These are phyloP conservation scores for Coleophora flavipennella DNA, from an alignment of 2,888 invertebrate genomes.

Conservation along the genomic window DNA sequence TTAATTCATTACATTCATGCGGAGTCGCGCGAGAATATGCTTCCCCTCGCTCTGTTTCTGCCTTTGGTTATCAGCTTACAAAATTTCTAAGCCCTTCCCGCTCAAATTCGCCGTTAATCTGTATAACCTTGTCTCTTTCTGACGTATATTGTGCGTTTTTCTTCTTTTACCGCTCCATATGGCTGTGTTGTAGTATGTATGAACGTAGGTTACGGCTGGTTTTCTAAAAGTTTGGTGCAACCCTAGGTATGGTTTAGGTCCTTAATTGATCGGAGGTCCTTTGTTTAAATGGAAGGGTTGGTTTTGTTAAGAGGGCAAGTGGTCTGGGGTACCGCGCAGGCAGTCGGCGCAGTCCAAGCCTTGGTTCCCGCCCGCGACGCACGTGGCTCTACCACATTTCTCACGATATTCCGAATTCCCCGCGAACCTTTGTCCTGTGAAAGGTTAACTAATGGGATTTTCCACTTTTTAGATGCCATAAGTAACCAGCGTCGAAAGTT, in stretches of 20 bases:
- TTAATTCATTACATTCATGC: slow-evolving; percentile 70
- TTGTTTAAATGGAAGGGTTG: slow-evolving; percentile 58
- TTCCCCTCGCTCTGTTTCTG: slow-evolving; percentile 67
- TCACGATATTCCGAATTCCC: slow-evolving; percentile 32
- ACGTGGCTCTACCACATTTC: slow-evolving; percentile 31
- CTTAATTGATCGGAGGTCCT: slow-evolving; percentile 60
- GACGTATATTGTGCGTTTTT: slow-evolving; percentile 68
- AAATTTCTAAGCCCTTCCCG: slow-evolving; percentile 61
- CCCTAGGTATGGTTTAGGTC: slow-evolving; percentile 26
- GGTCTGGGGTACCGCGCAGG: slow-evolving; percentile 46
- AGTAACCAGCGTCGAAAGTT: no score
- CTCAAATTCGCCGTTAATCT: slow-evolving; percentile 46
- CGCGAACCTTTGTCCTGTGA: slow-evolving; percentile 42
- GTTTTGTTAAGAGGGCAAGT: slow-evolving; percentile 53
- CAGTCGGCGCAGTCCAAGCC: slow-evolving; percentile 53
- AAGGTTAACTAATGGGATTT: slow-evolving; percentile 26
- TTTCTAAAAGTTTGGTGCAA: slow-evolving; percentile 28
- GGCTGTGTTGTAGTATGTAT: slow-evolving; percentile 43
- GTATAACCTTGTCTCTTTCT: slow-evolving; percentile 52
- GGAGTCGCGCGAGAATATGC: slow-evolving; percentile 67
- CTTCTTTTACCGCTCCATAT: slow-evolving; percentile 71
- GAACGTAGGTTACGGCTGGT: slow-evolving; percentile 33
- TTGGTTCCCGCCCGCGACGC: slow-evolving; percentile 43
- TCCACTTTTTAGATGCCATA: slow-evolving; percentile 21
- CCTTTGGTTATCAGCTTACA: slow-evolving; percentile 72